These are phyloP conservation scores for Anguilla pacifica DNA, from an alignment of 2,797 vertebrate genomes.

Conservation along the genomic window DNA sequence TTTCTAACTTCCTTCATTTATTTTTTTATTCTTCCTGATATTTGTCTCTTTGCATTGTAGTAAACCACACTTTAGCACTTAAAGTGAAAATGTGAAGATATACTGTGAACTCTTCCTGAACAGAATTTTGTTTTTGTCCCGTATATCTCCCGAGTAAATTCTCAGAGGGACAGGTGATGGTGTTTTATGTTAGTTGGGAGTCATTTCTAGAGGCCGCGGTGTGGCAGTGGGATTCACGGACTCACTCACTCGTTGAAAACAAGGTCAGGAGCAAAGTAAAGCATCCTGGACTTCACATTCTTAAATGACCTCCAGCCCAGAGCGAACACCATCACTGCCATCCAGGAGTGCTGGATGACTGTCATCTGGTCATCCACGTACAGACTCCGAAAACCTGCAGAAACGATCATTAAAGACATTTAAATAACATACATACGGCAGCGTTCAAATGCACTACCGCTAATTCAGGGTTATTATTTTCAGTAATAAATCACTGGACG, in stretches of 20 bases:
- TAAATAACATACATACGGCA: background rate
- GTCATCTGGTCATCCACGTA: conserved; percentile 95
- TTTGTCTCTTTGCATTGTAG: background rate
- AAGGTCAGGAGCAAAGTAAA: conserved; percentile 93
- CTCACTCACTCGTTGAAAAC: conserved; percentile 95
- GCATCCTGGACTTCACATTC: conserved; percentile 88
- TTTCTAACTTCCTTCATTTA: background rate
- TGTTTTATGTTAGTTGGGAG: no score
- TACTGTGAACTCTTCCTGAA: no score
- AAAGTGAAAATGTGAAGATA: no score
- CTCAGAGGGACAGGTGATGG: no score
- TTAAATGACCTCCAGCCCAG: conserved; percentile 94
- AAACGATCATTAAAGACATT: conserved; percentile 14
- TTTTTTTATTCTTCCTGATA: background rate
- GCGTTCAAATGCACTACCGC: background rate
- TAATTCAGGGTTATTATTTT: background rate
- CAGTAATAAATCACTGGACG: no score
- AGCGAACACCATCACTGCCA: conserved; percentile 94
- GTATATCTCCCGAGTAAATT: no score
- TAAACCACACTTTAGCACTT: background rate
- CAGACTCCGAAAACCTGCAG: conserved; percentile 86
- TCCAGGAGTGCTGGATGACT: conserved; percentile 94
- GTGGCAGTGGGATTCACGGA: background rate
- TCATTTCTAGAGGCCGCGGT: background rate
- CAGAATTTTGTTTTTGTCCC: no score